phyloP scores from a whole-genome alignment of 2,113 vertebrate genomes.

The Microtus pennsylvanicus region DNA sequence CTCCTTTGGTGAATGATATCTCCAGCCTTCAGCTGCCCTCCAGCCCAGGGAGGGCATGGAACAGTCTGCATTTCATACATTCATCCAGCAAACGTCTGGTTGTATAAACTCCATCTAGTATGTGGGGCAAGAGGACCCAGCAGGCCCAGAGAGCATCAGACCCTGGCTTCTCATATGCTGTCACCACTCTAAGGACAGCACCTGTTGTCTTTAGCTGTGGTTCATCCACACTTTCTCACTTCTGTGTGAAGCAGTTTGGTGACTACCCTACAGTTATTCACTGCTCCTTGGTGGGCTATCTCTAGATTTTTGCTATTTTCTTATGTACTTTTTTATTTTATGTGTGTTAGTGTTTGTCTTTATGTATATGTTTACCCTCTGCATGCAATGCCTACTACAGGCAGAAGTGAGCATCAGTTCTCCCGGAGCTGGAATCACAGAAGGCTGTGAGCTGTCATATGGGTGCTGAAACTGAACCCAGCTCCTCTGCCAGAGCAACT shows the following conservation, averaged over 20 bases:
- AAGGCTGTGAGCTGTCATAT: neutral
- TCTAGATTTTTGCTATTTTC: neutral
- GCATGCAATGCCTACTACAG: neutral
- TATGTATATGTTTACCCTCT: neutral
- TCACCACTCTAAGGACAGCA: accelerated
- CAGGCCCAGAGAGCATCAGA: accelerated
- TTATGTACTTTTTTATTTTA: neutral
- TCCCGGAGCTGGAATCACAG: neutral
- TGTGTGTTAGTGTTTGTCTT: neutral
- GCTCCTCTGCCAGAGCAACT: neutral
- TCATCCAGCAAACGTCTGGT: accelerated
- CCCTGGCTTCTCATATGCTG: neutral
- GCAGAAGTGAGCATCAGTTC: neutral
- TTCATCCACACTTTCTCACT: accelerated
- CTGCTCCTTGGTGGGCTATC: neutral
- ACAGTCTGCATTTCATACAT: neutral
- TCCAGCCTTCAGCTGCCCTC: accelerated
- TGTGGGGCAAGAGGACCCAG: accelerated
- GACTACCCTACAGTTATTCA: neutral
- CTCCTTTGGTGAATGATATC: no score
- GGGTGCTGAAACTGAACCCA: neutral
- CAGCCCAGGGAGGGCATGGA: neutral
- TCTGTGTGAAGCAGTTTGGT: neutral
- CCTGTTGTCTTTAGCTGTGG: neutral
- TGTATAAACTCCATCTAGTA: neutral